Evolutionary conservation across 2,888 invertebrate species (phyloP), one percentile per base, ranked within the genome.

Genomic region (Sarcophaga rosellei): DNA sequence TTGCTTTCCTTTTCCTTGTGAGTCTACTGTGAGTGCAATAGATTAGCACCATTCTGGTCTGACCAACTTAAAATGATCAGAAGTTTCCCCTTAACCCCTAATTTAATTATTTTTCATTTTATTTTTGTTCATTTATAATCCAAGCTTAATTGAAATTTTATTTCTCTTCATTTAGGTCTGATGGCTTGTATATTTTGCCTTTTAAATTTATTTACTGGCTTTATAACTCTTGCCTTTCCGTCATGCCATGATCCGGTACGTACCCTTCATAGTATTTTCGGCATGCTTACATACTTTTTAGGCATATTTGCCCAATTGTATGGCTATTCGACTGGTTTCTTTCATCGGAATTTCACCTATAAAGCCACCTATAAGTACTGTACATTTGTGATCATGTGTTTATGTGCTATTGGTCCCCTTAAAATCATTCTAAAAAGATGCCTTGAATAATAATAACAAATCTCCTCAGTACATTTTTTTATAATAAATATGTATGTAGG

Each of bases 281-380:
- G 90, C 4, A 83, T 92, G 12, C 23, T 88, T 75, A 89, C 90
- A 12, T 92, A 92, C 81, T 72, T 90, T 6, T 74, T 89, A 8
- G 90, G 91, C 65, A 91, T 92, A 90, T 82, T 90, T 11, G 88
- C 90, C 0, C 91, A 92, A 81, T 90, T 90, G 81, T 90, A 88
- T 57, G 90, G 92, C 70, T 92, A 92, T 80, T 90, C 92, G 47
- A 92, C 92, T 15, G 92, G 92, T 11, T 92, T 92, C 75, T 90
- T 91, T 4, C 78, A 86, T 4, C 90, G 92, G n/a, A 91, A 91
- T 65, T 91, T 91, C 88, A 89, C 88, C 8, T 3, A 89, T 81
- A 65, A 90, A 88, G 86, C 87, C 6, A 70, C 88, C 0, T 91
- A 90, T 44, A 91, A 91, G 81, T 88, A 89, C 66, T 87, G 90